Base-by-base conservation (phyloP, 1,140 invertebrate genomes). In the Tenebrio molitor region DNA sequence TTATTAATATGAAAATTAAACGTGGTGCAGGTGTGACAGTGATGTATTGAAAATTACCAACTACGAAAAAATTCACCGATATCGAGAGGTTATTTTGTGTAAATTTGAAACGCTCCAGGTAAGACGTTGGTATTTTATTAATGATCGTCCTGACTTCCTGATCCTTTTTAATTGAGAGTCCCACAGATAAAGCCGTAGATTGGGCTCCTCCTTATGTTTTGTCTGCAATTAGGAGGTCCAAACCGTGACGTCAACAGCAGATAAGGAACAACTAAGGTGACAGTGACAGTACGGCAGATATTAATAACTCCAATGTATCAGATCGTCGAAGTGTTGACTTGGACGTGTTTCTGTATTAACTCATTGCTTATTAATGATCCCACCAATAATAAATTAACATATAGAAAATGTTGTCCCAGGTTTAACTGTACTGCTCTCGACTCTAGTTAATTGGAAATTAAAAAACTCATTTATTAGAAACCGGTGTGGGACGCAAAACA, bases 341-440 rank as follows among this genome's bases (percentile, higher is more conserved):
- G 21, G 21, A 17, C 17, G 14, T 23, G 46, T 64, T 23, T 63
- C 17, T 42, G 41, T 72, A 67, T 69, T 68, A 73, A 76, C 53
- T 71, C 66, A 72, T 76, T 72, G 71, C 67, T 76, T 76, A 76
- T 76, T 76, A 76, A 76, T 76, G 74, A 73, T 67, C 58, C 66
- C 36, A 21, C 44, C 69, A 39, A 68, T 63, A 4, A 29, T 72
- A 72, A 73, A 76, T 76, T 76, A 76, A 70, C 74, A 76, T 76
- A 76, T 73, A 53, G 64, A 75, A 19, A 69, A 33, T 50, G 44
- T 50, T 10, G n/a, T n/a, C n/a, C n/a, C n/a, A n/a, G 10, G 25
- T 53, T 21, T 10, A 12, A n/a, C 10, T 8, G 1, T 64, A 29
- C 19, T 6, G 10, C 10, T 65, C 34, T 34, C 15, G 36, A 7